Base-by-base conservation (phyloP, 2,888 invertebrate genomes). In the Orthosia gothica region DNA sequence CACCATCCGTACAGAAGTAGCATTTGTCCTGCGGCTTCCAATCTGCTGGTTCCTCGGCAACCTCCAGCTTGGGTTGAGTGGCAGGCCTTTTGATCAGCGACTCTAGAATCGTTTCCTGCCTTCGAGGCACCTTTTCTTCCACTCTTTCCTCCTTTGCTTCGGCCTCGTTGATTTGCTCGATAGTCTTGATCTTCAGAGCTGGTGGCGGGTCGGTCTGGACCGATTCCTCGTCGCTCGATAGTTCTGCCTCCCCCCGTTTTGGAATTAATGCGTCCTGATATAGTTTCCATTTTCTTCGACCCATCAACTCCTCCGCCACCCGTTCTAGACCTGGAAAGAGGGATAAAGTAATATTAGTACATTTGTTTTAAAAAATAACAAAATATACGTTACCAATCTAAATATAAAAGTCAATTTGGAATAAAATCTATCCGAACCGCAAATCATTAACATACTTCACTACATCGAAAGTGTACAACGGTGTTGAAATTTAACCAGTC, bases 261-360 rank as follows among this genome's bases (percentile, higher is more conserved):
- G 95, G 95, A 91, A 96, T 93, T 95, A 97, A 95, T 90, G 97
- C 97, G 97, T 98, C 98, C 98, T 98, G 98, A 97, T 98, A 98
- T 97, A 98, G 98, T 97, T 98, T 98, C 98, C 99, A 99, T 98
- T 98, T 98, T 98, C 98, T 98, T 97, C 98, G 98, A 97, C 98
- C 99, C 99, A 99, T 98, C 98, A 98, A 98, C 98, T 98, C 98
- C 97, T 99, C 98, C 97, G 98, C 98, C 97, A 99, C 98, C 97
- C 98, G 98, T 98, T 99, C 98, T 98, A 99, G 98, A 98, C 98
- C 99, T 99, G 96, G 72, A 97, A 94, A 76, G 65, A 82, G 69
- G 61, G 62, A 70, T 9, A 45, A 0, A 2, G 0, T 57, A 47
- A 1, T 18, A 20, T 83, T 61, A 71, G 3, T 0, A 32, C 0